Evolutionary conservation across 2,113 vertebrate genomes (phyloP).

Genomic region (Notarius lentiginosus): DNA sequence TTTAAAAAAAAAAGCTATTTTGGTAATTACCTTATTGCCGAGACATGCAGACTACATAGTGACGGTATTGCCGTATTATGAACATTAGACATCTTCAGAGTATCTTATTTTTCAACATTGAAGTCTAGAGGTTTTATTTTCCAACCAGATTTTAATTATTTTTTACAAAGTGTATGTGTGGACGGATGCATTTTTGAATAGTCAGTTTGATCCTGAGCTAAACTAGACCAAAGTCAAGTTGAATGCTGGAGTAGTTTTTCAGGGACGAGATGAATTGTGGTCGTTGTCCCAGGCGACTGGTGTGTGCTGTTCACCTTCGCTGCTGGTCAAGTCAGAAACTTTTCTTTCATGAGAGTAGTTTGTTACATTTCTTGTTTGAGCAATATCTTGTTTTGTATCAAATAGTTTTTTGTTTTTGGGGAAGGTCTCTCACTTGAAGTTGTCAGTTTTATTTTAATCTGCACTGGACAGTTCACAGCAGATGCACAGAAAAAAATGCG

Average conservation of each 20-base stretch:
- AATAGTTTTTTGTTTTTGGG: slow-evolving; percentile 46
- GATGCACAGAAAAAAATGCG: slow-evolving; percentile 44
- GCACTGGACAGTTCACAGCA: slow-evolving; percentile 51
- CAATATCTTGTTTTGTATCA: slow-evolving; percentile 40
- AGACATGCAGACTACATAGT: neutral
- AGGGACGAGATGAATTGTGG: neutral
- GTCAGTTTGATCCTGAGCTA: neutral
- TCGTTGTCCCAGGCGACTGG: neutral
- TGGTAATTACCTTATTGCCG: slow-evolving; percentile 5
- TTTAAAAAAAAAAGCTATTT: neutral
- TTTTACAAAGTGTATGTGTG: neutral
- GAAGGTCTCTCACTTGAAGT: slow-evolving; percentile 62
- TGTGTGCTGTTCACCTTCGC: slow-evolving; percentile 31
- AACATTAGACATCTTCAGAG: neutral
- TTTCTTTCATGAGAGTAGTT: slow-evolving; percentile 6
- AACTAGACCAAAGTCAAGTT: slow-evolving; percentile 10
- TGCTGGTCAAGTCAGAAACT: slow-evolving; percentile 15
- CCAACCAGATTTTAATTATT: slow-evolving; percentile 17
- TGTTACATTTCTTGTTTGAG: slow-evolving; percentile 22
- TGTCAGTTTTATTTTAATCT: slow-evolving; percentile 50
- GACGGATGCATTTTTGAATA: neutral
- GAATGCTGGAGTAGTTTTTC: neutral
- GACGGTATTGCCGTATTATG: neutral
- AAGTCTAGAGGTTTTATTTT: slow-evolving; percentile 28
- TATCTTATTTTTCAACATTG: slow-evolving; percentile 4